Conservation (phyloP, 2,888 invertebrate genomes). For the Phania funesta region DNA sequence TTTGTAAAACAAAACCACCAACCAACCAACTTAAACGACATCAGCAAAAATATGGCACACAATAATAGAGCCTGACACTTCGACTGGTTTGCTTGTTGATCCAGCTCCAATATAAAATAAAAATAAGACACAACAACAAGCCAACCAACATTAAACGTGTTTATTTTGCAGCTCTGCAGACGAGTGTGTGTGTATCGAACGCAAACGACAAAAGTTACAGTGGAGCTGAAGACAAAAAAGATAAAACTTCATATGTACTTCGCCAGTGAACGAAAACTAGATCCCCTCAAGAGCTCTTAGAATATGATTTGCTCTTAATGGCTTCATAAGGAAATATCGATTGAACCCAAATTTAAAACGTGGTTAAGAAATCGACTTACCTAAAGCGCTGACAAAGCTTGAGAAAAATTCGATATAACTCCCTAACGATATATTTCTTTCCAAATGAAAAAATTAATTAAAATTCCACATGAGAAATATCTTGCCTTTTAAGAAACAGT, state of each 20-base stretch:
- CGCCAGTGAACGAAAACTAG: too few relatives aligned
- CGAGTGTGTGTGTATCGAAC: background rate
- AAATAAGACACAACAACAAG: background rate
- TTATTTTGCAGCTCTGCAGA: conserved; percentile 25
- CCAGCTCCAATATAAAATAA: conserved; percentile 19
- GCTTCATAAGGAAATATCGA: too few relatives aligned
- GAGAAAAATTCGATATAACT: too few relatives aligned
- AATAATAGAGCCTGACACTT: conserved; percentile 65
- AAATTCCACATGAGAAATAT: too few relatives aligned
- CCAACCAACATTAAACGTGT: conserved; percentile 42
- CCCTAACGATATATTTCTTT: too few relatives aligned
- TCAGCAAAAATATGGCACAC: conserved; percentile 47
- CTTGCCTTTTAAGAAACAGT: too few relatives aligned
- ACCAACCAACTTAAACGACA: conserved; percentile 23
- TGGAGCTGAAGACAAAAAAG: background rate
- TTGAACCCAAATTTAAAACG: too few relatives aligned
- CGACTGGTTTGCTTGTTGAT: conserved; percentile 37
- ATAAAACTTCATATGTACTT: background rate
- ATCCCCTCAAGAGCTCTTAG: too few relatives aligned
- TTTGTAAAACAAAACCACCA: conserved; percentile 34
- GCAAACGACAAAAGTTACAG: background rate
- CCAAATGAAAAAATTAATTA: too few relatives aligned
- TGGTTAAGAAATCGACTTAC: too few relatives aligned
- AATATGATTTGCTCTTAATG: too few relatives aligned
- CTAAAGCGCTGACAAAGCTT: too few relatives aligned